These are phyloP conservation scores for Syrphus vitripennis DNA, from an alignment of 2,888 invertebrate species.

Conservation along the genomic window DNA sequence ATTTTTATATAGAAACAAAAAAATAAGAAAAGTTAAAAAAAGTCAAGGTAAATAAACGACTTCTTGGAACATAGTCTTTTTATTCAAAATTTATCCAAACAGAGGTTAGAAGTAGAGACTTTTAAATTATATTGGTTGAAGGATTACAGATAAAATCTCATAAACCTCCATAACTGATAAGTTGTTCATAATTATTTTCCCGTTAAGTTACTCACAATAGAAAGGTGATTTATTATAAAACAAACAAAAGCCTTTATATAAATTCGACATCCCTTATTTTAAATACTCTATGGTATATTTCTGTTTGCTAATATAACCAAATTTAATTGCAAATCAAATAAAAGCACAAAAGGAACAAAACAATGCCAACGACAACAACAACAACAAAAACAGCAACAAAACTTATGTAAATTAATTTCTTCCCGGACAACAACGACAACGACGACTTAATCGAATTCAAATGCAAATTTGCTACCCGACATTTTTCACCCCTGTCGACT, in stretches of 20 bases:
- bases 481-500: slow-evolving; percentile 16
- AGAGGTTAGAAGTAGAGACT: no score
- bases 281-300: slow-evolving; percentile 27
- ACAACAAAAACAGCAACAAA: slow-evolving; percentile 24
- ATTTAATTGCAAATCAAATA: slow-evolving; percentile 71
- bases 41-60: no score
- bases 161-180: neutral
- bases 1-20: no score
- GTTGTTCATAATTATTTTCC: neutral
- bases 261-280: neutral
- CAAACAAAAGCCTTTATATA: slow-evolving; percentile 41
- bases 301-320: slow-evolving; percentile 28
- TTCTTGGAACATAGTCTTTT: no score
- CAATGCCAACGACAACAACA: slow-evolving; percentile 16
- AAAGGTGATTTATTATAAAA: slow-evolving; percentile 21
- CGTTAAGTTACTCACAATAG: neutral
- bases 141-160: neutral
- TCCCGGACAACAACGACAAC: slow-evolving; percentile 18
- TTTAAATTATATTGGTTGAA: neutral
- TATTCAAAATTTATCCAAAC: no score
- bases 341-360: slow-evolving; percentile 48
- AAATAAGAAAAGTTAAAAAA: no score
- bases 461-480: slow-evolving; percentile 62
- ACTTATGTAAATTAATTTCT: slow-evolving; percentile 67
- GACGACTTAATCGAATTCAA: slow-evolving; percentile 70